These are phyloP conservation scores for Salarias fasciatus DNA, from an alignment of 2,797 vertebrate genomes.

Conservation along the genomic window DNA sequence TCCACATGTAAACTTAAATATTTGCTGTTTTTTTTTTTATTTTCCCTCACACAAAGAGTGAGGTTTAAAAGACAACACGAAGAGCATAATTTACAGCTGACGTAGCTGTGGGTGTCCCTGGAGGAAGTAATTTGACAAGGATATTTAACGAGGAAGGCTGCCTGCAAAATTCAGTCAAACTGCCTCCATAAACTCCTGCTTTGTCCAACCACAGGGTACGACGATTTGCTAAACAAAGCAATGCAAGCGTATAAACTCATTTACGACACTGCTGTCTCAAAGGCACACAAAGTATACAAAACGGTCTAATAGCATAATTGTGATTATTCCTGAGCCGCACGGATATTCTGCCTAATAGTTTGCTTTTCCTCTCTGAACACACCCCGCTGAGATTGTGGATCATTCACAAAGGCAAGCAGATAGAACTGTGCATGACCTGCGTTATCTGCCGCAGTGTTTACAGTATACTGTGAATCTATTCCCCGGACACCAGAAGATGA, in stretches of 20 bases:
- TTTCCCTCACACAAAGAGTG: constrained; percentile 15
- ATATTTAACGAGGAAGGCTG: constrained; percentile 40
- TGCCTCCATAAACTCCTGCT: constrained; percentile 33
- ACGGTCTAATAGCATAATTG: constrained; percentile 42
- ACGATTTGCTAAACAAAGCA: constrained; percentile 46
- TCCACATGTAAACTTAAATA: neutral
- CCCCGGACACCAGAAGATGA: constrained; percentile 39
- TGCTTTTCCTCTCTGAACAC: constrained; percentile 17
- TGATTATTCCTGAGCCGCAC: constrained; percentile 36
- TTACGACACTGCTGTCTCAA: constrained; percentile 37
- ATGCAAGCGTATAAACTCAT: constrained; percentile 40
- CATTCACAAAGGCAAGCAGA: constrained; percentile 26
- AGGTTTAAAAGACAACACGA: constrained; percentile 16
- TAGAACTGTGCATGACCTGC: constrained; percentile 29
- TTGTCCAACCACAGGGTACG: constrained; percentile 37
- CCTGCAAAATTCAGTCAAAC: constrained; percentile 38
- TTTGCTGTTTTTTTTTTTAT: neutral
- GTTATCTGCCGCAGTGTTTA: constrained; percentile 52
- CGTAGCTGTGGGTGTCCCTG: constrained; percentile 22
- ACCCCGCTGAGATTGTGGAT: constrained; percentile 30
- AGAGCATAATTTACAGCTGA: constrained; percentile 39
- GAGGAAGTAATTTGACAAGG: constrained; percentile 50
- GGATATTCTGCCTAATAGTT: constrained; percentile 23
- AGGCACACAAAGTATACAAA: constrained; percentile 22
- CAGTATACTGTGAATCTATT: constrained; percentile 38